Conservation (phyloP, 2,888 invertebrate genomes). For the Trachelus stipa region DNA sequence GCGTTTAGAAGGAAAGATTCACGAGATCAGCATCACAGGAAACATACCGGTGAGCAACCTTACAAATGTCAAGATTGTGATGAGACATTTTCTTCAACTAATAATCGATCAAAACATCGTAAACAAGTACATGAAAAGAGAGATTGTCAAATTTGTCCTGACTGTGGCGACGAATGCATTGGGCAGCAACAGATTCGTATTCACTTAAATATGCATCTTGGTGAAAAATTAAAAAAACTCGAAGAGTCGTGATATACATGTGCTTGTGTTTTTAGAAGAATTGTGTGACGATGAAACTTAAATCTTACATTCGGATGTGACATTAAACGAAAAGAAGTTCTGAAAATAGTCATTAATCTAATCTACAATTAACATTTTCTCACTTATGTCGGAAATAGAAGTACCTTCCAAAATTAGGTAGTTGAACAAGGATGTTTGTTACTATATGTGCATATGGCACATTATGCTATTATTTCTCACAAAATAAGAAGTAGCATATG, state of each 20-base stretch:
- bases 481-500: no score
- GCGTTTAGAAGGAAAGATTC: constrained; percentile 39
- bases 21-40: constrained; percentile 39
- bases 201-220: constrained; percentile 43
- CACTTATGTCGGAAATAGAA: neutral
- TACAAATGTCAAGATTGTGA: constrained; percentile 40
- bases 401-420: neutral
- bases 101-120: constrained; percentile 37
- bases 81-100: constrained; percentile 36
- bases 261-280: neutral
- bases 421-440: neutral
- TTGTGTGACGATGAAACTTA: neutral
- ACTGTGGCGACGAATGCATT: constrained; percentile 36
- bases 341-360: neutral
- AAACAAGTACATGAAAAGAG: constrained; percentile 34
- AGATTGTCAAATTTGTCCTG: constrained; percentile 35
- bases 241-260: neutral
- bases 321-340: neutral
- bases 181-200: constrained; percentile 37
- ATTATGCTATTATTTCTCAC: neutral
- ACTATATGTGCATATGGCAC: neutral
- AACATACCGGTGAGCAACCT: constrained; percentile 41
- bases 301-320: neutral
- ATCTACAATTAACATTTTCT: neutral
- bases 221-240: constrained; percentile 37